A percentile compares a stretch with the other conserved stretches of the same genome.
Evolutionary conservation across 2,888 invertebrate species (phyloP).

Genomic region (Torymus tubicola): DNA sequence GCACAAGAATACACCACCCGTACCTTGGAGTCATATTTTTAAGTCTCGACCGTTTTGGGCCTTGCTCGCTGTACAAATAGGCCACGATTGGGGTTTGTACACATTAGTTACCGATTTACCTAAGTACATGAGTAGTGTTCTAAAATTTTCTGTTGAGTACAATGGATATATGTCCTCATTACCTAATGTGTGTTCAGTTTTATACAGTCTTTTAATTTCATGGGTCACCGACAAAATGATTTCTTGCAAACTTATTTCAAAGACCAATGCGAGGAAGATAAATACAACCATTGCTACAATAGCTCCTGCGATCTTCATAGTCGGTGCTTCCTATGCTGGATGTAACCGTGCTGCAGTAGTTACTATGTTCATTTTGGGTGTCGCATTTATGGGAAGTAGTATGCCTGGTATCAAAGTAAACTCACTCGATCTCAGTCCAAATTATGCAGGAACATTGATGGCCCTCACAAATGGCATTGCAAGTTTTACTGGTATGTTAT

Average conservation of each 20-base stretch:
- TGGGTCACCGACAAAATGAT: conserved; percentile 76
- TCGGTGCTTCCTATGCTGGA: conserved; percentile 77
- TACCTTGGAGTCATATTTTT: conserved; percentile 71
- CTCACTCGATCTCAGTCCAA: conserved; percentile 77
- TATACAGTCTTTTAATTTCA: conserved; percentile 73
- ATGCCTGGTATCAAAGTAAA: conserved; percentile 78
- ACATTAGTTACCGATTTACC: conserved; percentile 75
- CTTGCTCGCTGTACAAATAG: conserved; percentile 81
- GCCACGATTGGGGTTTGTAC: conserved; percentile 75
- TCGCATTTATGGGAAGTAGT: conserved; percentile 77
- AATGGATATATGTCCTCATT: conserved; percentile 76
- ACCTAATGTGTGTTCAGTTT: conserved; percentile 77
- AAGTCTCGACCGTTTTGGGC: conserved; percentile 85
- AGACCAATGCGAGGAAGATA: conserved; percentile 76
- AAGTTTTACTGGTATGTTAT: conserved; percentile 84
- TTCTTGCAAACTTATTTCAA: conserved; percentile 69
- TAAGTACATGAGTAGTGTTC: conserved; percentile 75
- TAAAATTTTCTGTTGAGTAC: conserved; percentile 74
- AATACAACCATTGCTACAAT: conserved; percentile 77
- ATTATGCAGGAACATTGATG: conserved; percentile 78
- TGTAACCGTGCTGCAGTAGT: conserved; percentile 75
- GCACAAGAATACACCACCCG: conserved; percentile 69
- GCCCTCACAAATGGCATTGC: conserved; percentile 81
- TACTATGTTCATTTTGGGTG: conserved; percentile 76
- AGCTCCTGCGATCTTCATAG: conserved; percentile 77